These are phyloP conservation scores for Ptilonorhynchus violaceus DNA, from an alignment of 2,113 vertebrate genomes.

Conservation along the genomic window DNA sequence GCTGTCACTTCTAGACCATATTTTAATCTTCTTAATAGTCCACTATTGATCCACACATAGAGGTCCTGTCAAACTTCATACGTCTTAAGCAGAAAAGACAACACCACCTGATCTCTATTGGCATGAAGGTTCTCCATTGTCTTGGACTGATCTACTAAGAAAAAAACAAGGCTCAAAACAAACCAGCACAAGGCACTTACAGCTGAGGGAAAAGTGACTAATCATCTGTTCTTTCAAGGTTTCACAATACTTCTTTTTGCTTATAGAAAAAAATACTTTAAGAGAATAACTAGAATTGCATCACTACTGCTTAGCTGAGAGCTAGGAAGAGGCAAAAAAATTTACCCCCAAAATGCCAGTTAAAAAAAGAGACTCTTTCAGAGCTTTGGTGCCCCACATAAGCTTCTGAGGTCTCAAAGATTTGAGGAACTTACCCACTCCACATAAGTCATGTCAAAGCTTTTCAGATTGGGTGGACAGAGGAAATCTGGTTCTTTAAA, in stretches of 20 bases:
- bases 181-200: not conserved
- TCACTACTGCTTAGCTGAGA: not conserved
- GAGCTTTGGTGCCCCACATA: not conserved
- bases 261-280: not conserved
- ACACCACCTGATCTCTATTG: not conserved
- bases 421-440: rapidly evolving
- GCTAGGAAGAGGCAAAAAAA: not conserved
- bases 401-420: not conserved
- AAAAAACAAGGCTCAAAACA: not conserved
- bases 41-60: not conserved
- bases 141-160: not conserved
- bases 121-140: not conserved
- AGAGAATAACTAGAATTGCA: not conserved
- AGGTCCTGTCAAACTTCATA: not conserved
- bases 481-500: not conserved
- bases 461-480: rapidly evolving
- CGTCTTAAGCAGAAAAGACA: not conserved
- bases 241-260: not conserved
- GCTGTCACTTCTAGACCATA: not conserved
- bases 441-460: not conserved
- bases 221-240: not conserved
- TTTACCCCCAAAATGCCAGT: not conserved
- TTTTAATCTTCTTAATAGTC: not conserved
- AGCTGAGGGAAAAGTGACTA: not conserved
- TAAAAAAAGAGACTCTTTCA: not conserved